These are phyloP conservation scores for Strix aluco DNA, from an alignment of 2,113 vertebrate species.

Conservation along the genomic window DNA sequence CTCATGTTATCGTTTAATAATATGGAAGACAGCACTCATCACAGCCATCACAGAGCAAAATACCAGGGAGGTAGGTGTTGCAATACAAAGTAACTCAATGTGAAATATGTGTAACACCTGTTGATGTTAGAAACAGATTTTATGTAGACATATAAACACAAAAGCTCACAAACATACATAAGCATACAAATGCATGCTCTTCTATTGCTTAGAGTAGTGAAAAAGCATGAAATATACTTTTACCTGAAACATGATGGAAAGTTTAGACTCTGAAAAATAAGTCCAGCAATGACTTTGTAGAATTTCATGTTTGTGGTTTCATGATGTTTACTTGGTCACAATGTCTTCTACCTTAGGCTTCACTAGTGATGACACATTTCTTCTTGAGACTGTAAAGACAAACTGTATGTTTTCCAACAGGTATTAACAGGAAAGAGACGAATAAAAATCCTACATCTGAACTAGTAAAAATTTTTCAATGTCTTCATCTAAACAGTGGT, in stretches of 20 bases:
- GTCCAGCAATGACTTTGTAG: not conserved
- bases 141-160: not conserved
- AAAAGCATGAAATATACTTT: not conserved
- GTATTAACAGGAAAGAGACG: not conserved
- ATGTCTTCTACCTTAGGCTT: not conserved
- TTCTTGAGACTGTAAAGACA: not conserved
- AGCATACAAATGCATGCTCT: not conserved
- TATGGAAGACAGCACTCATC: not conserved
- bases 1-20: slow-evolving; percentile 32
- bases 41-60: not conserved
- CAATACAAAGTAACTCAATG: not conserved
- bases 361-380: not conserved
- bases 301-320: not conserved
- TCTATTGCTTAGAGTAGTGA: not conserved
- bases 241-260: not conserved
- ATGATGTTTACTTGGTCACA: not conserved
- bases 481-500: not conserved
- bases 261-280: not conserved
- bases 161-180: not conserved
- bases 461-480: not conserved
- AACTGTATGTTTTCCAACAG: not conserved
- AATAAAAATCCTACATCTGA: not conserved
- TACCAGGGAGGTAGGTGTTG: not conserved
- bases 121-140: not conserved
- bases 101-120: not conserved